Percentiles rank a stretch among this genome's conserved stretches.
These are phyloP conservation scores for Rhinogobius similis DNA, from an alignment of 2,113 vertebrate genomes.

Conservation along the genomic window DNA sequence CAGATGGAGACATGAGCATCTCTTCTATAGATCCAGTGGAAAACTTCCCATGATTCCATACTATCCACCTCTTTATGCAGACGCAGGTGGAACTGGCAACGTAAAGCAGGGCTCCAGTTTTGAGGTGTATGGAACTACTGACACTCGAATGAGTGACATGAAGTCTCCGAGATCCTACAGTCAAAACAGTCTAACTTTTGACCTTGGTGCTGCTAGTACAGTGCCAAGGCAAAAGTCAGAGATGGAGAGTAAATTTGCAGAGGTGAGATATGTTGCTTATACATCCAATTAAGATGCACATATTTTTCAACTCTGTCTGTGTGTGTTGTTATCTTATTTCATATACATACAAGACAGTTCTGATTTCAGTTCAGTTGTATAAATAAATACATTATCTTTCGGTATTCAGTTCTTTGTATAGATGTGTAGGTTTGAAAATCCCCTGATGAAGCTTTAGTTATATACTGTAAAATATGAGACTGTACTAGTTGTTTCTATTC, in stretches of 20 bases:
- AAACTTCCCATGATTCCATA: conserved; percentile 80
- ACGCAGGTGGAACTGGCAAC: conserved; percentile 69
- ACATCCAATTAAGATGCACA: too few species aligned
- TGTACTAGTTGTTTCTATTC: not conserved
- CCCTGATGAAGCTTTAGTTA: not conserved
- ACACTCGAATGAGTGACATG: conserved; percentile 74
- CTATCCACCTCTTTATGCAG: conserved; percentile 77
- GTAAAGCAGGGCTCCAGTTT: conserved; percentile 72
- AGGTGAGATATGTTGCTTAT: conserved; percentile 67
- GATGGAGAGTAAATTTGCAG: conserved; percentile 46
- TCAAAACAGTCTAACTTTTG: conserved; percentile 68
- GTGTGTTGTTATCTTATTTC: not conserved
- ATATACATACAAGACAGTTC: not conserved
- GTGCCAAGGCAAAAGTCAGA: conserved; percentile 55
- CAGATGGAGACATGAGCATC: conserved; percentile 70
- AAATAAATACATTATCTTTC: not conserved
- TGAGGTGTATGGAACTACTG: conserved; percentile 73
- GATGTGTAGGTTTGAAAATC: not conserved
- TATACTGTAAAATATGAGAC: not conserved
- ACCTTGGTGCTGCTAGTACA: conserved; percentile 55
- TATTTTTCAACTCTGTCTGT: not conserved
- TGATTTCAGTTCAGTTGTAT: too few species aligned
- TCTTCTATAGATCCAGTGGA: conserved; percentile 67
- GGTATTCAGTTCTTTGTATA: not conserved
- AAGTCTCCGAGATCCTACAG: conserved; percentile 63